These are phyloP conservation scores for Otis tarda DNA, from an alignment of 2,113 vertebrate species.

Conservation along the genomic window DNA sequence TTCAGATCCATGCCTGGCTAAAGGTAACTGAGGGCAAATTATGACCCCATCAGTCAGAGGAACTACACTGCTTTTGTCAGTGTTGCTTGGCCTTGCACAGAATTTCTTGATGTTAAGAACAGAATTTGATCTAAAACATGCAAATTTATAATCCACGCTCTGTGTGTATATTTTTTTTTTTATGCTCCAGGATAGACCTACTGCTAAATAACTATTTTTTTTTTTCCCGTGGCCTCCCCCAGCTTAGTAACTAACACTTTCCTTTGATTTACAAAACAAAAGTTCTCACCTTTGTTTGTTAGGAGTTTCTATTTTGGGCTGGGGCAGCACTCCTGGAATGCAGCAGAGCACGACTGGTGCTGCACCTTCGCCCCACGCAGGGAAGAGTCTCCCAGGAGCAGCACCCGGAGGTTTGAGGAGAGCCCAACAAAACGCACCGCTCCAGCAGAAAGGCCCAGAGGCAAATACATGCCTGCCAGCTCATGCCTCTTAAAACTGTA, in stretches of 20 bases:
- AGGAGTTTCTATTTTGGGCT: neutral
- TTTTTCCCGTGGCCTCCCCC: neutral
- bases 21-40: neutral
- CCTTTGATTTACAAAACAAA: constrained; percentile 11
- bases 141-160: neutral
- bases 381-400: neutral
- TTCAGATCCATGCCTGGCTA: neutral
- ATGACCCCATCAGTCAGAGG: neutral
- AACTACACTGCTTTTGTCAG: neutral
- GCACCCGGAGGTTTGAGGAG: neutral
- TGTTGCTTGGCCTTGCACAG: neutral
- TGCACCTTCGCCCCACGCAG: neutral
- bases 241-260: neutral
- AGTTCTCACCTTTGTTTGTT: neutral
- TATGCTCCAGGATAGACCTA: neutral
- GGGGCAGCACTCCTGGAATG: constrained; percentile 24
- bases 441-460: neutral
- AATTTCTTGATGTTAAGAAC: neutral
- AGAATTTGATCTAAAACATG: neutral
- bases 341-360: neutral
- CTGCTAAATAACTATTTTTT: neutral
- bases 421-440: neutral
- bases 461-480: neutral
- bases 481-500: neutral
- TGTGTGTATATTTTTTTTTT: neutral